These are phyloP conservation scores for Tetrao urogallus DNA, from an alignment of 2,113 vertebrate genomes.

Conservation along the genomic window DNA sequence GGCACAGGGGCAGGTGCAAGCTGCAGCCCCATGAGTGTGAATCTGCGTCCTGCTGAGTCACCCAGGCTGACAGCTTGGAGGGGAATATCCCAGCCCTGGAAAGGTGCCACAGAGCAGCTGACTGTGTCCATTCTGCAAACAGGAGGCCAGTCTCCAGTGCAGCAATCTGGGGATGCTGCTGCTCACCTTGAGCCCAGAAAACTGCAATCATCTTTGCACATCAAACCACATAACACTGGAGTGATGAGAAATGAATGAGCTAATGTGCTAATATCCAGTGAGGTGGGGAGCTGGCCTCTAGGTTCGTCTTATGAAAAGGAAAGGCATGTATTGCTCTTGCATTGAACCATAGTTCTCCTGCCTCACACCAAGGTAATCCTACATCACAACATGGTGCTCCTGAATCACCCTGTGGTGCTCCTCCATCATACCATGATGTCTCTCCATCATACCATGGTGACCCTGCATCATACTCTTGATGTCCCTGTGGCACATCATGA, in stretches of 20 bases:
- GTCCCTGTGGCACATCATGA: not conserved
- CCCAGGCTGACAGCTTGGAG: not conserved
- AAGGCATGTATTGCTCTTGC: not conserved
- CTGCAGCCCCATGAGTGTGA: not conserved
- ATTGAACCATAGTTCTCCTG: not conserved
- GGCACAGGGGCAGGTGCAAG: not conserved
- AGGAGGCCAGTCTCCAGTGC: not conserved
- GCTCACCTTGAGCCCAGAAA: too few species aligned
- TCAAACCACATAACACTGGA: rapidly evolving
- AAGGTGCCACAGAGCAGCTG: not conserved
- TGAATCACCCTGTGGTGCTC: not conserved
- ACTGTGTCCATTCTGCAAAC: not conserved
- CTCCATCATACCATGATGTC: not conserved
- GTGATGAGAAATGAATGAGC: not conserved
- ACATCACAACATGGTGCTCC: not conserved
- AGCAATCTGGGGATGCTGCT: not conserved
- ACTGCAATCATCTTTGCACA: not conserved
- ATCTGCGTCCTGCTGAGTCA: not conserved
- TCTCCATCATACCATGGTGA: not conserved
- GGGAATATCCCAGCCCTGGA: not conserved
- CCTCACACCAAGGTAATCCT: not conserved
- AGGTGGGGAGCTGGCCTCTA: not conserved
- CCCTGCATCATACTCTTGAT: not conserved
- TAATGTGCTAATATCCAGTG: not conserved
- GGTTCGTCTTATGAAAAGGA: not conserved